Base-by-base conservation (phyloP, 2,797 vertebrate species). In the Eupleurogrammus muticus region DNA sequence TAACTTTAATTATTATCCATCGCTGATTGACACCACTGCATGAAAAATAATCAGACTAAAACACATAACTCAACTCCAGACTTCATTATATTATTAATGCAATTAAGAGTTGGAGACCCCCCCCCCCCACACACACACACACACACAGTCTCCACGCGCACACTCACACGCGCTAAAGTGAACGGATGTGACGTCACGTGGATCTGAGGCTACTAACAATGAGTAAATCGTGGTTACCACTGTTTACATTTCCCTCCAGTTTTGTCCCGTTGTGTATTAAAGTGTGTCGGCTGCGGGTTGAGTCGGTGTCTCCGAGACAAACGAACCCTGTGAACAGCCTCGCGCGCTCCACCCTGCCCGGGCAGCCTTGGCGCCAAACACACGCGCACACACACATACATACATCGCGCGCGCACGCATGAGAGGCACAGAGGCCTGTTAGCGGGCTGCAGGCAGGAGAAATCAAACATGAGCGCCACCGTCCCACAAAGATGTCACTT, bases 401-500 rank as follows among this genome's bases (percentile, higher is more conserved):
- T 36, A 21, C 4, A 53, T 16, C n/a, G 13, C 14, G 28, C 54
- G 40, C 54, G 21, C 68, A 28, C 28, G 28, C n/a, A n/a, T n/a
- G 28, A 28, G 28, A 28, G 28, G 28, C 28, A 28, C 28, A 52
- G 16, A 44, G 82, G 82, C 82, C 82, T 47, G 38, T 44, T 32
- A 47, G 78, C 70, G 58, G 46, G 75, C 77, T 64, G 80, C 81
- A 61, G 66, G 17, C 80, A 62, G 79, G 42, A 19, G 42, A 80
- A 92, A 86, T 89, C 88, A 91, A 92, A 93, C 90, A 91, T 90
- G 87, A 91, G 90, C 90, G 90, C 92, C 91, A 87, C 84, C 80
- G 59, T 40, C 82, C 10, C 65, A 77, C 80, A 85, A 87, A 75
- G 70, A 87, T 87, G 88, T 78, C 87, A 91, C 91, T 92, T 91